phyloP scores from a whole-genome alignment of 2,888 invertebrate genomes.

The Amphiduros pacificus region DNA sequence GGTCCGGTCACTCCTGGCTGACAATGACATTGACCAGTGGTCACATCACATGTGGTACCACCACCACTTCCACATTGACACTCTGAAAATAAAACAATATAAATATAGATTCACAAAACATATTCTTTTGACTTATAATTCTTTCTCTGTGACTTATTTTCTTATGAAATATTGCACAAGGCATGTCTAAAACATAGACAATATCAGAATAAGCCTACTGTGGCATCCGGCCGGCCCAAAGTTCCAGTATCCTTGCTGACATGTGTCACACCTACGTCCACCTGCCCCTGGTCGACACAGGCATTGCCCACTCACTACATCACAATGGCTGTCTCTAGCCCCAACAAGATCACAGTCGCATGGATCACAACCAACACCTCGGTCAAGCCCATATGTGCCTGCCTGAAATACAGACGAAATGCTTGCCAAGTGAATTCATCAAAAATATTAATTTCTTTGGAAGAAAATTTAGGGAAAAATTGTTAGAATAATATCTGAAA shows the following conservation, averaged over 20 bases:
- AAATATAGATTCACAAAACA: too few species aligned
- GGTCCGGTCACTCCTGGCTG: slow-evolving; percentile 92
- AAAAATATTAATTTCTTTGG: too few species aligned
- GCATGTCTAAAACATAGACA: too few species aligned
- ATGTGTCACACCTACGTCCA: slow-evolving; percentile 93
- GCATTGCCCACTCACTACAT: slow-evolving; percentile 84
- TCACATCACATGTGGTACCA: slow-evolving; percentile 72
- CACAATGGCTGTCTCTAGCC: slow-evolving; percentile 81
- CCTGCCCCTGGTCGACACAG: slow-evolving; percentile 80
- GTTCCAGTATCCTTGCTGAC: slow-evolving; percentile 95
- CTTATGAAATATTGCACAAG: too few species aligned
- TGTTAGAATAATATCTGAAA: too few species aligned
- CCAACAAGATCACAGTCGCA: slow-evolving; percentile 85
- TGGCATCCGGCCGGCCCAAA: slow-evolving; percentile 78
- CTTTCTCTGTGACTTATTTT: too few species aligned
- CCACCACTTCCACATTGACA: slow-evolving; percentile 65
- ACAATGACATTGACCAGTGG: slow-evolving; percentile 92
- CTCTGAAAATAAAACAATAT: slow-evolving; percentile 64
- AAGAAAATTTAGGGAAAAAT: too few species aligned
- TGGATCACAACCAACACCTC: slow-evolving; percentile 80
- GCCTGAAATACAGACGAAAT: too few species aligned
- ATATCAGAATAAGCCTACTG: slow-evolving; percentile 78
- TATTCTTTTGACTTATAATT: too few species aligned
- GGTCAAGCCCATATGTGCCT: slow-evolving; percentile 70
- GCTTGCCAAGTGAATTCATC: too few species aligned